Percentiles rank a stretch among this genome's conserved stretches.
Conservation (phyloP, 2,888 invertebrate species). For the Orthosia gracilis region DNA sequence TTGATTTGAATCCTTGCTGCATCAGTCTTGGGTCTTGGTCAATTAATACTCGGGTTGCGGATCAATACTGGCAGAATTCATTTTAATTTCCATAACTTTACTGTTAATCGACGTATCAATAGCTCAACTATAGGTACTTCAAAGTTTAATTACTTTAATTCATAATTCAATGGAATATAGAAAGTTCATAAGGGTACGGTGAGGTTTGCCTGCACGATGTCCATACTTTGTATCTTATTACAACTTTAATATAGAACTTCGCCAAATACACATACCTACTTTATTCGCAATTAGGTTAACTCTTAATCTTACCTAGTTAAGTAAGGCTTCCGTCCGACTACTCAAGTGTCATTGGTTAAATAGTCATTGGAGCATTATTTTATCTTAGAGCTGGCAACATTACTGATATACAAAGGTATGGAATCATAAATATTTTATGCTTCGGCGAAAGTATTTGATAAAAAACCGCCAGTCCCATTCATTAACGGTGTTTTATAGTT, state of each 20-base stretch:
- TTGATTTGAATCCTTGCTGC: background rate
- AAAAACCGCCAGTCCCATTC: background rate
- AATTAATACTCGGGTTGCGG: background rate
- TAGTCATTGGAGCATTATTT: constrained; percentile 3
- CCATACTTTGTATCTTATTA: background rate
- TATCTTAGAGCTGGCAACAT: background rate
- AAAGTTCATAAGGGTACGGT: background rate
- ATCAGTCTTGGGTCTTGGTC: background rate
- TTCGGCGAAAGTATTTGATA: background rate
- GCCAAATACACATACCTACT: background rate
- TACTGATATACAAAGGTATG: background rate
- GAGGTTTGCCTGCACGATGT: background rate
- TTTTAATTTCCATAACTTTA: background rate
- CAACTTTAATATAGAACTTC: background rate
- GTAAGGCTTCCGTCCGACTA: constrained; percentile 13
- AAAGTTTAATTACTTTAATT: background rate
- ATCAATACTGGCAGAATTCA: constrained; percentile 1
- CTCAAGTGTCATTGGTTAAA: background rate
- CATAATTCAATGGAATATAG: background rate
- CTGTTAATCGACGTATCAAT: background rate
- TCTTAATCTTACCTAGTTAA: constrained; percentile 3
- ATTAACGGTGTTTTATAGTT: too few relatives aligned
- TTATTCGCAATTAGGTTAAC: constrained; percentile 14
- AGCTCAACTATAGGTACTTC: background rate
- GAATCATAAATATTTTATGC: background rate